These are phyloP conservation scores for Steatocranus sp. DNA, from an alignment of 2,797 vertebrate species.

Conservation along the genomic window DNA sequence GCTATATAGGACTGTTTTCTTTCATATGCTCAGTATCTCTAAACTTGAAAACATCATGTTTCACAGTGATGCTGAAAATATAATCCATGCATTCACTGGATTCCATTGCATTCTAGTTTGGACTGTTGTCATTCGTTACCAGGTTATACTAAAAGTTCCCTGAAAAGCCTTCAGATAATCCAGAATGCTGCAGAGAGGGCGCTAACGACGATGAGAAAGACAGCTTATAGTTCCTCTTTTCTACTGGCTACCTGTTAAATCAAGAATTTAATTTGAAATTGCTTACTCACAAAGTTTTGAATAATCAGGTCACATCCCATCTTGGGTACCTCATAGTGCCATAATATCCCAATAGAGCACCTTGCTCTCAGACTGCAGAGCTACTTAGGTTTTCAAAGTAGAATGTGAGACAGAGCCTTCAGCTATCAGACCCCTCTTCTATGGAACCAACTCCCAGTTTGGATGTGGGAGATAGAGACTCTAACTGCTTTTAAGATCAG, in stretches of 20 bases:
- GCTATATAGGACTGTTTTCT: background rate
- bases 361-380: background rate
- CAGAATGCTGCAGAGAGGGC: background rate
- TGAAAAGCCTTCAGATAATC: background rate
- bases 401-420: background rate
- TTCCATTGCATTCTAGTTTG: background rate
- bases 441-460: background rate
- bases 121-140: background rate
- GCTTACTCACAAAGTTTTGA: background rate
- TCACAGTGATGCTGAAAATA: background rate
- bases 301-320: background rate
- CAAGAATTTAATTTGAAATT: background rate
- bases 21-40: background rate
- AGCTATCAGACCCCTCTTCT: background rate
- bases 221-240: background rate
- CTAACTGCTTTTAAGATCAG: background rate
- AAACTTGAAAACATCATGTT: background rate
- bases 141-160: background rate
- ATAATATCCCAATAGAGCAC: background rate
- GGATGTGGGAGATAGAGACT: background rate
- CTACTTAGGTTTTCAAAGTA: background rate
- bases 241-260: background rate
- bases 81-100: background rate
- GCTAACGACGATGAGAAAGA: background rate
- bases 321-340: background rate